Conservation (phyloP, 2,797 vertebrate species). For the Oryzias sinensis region DNA sequence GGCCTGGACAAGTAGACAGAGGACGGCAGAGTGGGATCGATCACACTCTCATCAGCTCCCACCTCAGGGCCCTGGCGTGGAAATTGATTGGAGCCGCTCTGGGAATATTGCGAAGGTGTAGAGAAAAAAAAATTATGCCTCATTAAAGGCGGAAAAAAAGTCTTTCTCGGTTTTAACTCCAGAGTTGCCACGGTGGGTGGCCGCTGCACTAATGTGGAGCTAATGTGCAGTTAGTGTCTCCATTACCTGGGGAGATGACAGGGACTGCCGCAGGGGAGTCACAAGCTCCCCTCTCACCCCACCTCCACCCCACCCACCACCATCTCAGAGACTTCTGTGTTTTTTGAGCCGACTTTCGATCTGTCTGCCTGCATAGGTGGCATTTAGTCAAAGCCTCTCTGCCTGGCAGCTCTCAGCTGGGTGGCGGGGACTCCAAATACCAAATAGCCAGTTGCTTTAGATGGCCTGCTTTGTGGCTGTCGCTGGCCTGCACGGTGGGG, state of each 20-base stretch:
- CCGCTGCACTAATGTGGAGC: constrained; percentile 58
- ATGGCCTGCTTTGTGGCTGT: constrained; percentile 69
- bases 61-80: constrained; percentile 66
- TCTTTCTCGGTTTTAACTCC: constrained; percentile 66
- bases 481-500: constrained; percentile 62
- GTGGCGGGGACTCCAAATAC: constrained; percentile 77
- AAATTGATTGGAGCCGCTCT: constrained; percentile 79
- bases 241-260: constrained; percentile 73
- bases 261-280: constrained; percentile 62
- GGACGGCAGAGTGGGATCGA: constrained; percentile 72
- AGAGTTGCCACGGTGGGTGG: constrained; percentile 60
- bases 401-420: constrained; percentile 79
- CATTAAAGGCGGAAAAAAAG: constrained; percentile 59
- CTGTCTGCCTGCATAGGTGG: constrained; percentile 73
- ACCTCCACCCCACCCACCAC: neutral
- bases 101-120: constrained; percentile 72
- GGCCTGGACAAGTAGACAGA: constrained; percentile 67
- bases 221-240: constrained; percentile 72
- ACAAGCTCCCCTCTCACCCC: constrained; percentile 49
- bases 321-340: constrained; percentile 7
- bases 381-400: constrained; percentile 79
- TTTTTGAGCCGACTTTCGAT: constrained; percentile 62
- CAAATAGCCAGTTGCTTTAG: constrained; percentile 67
- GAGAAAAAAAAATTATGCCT: constrained; percentile 51
- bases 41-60: constrained; percentile 74